These are phyloP conservation scores for Synanthedon tipuliformis DNA, from an alignment of 2,888 invertebrate species.

Conservation along the genomic window DNA sequence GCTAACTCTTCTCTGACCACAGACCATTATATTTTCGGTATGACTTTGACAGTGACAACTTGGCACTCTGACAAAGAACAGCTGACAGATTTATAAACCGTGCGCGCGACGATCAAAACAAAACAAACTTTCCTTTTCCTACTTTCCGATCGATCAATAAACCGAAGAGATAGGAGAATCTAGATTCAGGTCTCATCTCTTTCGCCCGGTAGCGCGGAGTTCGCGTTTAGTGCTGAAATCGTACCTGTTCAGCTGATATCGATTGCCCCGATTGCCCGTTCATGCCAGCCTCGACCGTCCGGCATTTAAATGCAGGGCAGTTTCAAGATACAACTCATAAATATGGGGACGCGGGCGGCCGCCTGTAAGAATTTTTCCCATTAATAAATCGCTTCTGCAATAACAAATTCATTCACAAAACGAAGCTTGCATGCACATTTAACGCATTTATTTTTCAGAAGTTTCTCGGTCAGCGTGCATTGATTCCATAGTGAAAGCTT, in stretches of 20 bases:
- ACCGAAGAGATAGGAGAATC: constrained; percentile 51
- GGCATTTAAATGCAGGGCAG: constrained; percentile 73
- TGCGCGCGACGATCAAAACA: constrained; percentile 20
- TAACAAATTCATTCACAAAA: constrained; percentile 10
- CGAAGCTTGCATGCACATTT: constrained; percentile 54
- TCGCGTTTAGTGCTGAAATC: constrained; percentile 12
- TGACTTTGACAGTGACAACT: no score
- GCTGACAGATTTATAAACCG: no score
- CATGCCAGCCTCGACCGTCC: constrained; percentile 31
- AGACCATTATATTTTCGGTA: no score
- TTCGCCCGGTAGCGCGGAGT: constrained; percentile 30
- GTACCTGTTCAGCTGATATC: constrained; percentile 37
- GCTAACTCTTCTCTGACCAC: no score
- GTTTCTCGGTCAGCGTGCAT: constrained; percentile 34
- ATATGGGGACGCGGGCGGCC: constrained; percentile 94
- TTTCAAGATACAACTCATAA: constrained; percentile 77
- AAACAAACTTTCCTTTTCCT: constrained; percentile 6
- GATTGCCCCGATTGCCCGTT: constrained; percentile 45
- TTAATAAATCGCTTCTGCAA: constrained; percentile 5
- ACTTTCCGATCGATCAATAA: constrained; percentile 37
- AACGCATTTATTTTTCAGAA: constrained; percentile 66
- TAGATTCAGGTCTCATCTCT: constrained; percentile 64
- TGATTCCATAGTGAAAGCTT: constrained; percentile 58
- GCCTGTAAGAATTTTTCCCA: constrained; percentile 79
- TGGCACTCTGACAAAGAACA: no score